Percentiles rank a stretch among this genome's conserved stretches.
phyloP scores from a whole-genome alignment of 2,888 invertebrate genomes.

The Entomobrya multifasciata region DNA sequence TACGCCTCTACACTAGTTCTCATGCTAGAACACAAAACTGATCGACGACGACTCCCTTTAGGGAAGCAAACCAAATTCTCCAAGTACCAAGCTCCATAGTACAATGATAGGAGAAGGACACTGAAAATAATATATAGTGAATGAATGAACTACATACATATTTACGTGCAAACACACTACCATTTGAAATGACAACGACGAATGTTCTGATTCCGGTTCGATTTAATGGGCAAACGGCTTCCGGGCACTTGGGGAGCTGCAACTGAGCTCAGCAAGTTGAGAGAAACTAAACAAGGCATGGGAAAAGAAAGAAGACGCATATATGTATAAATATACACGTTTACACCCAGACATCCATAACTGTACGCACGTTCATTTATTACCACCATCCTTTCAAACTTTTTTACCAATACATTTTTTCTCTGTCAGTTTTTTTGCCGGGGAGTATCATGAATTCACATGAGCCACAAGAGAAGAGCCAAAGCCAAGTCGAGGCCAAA shows the following conservation, averaged over 20 bases:
- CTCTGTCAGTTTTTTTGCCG: slow-evolving; percentile 13
- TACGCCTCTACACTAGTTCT: slow-evolving; percentile 15
- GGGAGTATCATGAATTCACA: slow-evolving; percentile 40
- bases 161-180: neutral
- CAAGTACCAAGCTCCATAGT: neutral
- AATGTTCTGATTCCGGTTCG: slow-evolving; percentile 70
- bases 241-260: slow-evolving; percentile 68
- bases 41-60: slow-evolving; percentile 55
- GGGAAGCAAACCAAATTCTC: slow-evolving; percentile 42
- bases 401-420: slow-evolving; percentile 34
- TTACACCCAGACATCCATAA: neutral
- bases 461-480: neutral
- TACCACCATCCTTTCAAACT: slow-evolving; percentile 20
- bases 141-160: too few species aligned
- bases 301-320: neutral
- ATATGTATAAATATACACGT: neutral
- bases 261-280: slow-evolving; percentile 48
- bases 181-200: slow-evolving; percentile 6
- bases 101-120: slow-evolving; percentile 2
- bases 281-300: slow-evolving; percentile 37
- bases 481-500: neutral
- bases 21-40: slow-evolving; percentile 6
- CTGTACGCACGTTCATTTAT: neutral
- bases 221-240: slow-evolving; percentile 75
- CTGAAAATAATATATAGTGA: too few species aligned